Percentiles rank a stretch among this genome's conserved stretches.
phyloP scores from a whole-genome alignment of 2,113 vertebrate species.

The Megaptera novaeangliae region DNA sequence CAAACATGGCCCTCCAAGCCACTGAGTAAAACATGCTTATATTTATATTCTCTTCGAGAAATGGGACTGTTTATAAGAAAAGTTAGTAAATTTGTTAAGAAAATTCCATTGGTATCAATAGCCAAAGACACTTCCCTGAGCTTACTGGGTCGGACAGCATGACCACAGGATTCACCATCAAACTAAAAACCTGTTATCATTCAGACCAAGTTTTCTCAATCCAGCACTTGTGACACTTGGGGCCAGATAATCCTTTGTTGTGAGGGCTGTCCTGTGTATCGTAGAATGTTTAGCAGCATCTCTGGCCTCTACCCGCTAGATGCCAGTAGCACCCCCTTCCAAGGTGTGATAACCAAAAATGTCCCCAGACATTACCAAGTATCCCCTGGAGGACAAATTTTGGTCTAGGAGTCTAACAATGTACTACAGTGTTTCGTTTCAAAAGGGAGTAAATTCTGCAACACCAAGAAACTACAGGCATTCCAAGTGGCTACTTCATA shows the following conservation, averaged over 20 bases:
- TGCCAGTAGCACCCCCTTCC: background rate
- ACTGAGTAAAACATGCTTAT: background rate
- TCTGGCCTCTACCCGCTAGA: background rate
- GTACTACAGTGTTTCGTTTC: background rate
- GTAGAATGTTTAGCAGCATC: background rate
- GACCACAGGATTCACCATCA: background rate
- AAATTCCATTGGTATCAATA: background rate
- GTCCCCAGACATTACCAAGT: background rate
- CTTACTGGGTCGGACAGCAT: background rate
- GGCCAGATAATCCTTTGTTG: background rate
- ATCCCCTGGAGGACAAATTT: background rate
- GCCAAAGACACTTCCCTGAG: background rate
- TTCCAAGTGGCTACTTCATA: background rate
- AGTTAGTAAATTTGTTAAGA: background rate
- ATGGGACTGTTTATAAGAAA: background rate
- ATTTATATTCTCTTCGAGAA: background rate
- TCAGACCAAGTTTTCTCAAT: background rate
- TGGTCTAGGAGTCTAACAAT: background rate
- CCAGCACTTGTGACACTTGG: background rate
- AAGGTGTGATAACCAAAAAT: background rate
- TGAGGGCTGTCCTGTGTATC: background rate
- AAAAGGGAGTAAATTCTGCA: background rate
- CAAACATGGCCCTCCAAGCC: background rate
- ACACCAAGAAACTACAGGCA: background rate
- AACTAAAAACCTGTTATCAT: background rate